Conservation (phyloP, 2,888 invertebrate species). For the Conchocele bisecta region DNA sequence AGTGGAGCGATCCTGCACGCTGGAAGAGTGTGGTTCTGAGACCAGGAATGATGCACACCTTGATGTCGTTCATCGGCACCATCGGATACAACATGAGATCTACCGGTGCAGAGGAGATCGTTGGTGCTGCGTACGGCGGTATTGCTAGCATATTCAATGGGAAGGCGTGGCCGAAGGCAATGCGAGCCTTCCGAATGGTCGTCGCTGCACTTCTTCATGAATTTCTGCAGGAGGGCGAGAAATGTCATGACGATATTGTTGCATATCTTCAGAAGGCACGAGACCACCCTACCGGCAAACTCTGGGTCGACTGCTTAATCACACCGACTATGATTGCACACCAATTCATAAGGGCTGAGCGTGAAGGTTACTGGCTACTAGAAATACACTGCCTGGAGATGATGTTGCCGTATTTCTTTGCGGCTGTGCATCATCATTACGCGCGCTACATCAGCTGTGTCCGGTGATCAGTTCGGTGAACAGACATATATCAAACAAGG, state of each 20-base stretch:
- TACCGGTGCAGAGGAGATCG: neutral
- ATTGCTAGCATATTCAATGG: conserved; percentile 21
- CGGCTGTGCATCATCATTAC: too few relatives aligned
- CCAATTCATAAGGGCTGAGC: conserved; percentile 17
- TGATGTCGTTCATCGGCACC: neutral
- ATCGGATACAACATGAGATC: conserved; percentile 9
- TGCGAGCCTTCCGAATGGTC: conserved; percentile 12
- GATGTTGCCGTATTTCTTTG: too few relatives aligned
- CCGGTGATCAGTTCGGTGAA: too few relatives aligned
- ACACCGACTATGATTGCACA: too few relatives aligned
- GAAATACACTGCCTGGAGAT: too few relatives aligned
- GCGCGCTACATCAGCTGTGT: too few relatives aligned
- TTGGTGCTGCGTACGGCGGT: conserved; percentile 14
- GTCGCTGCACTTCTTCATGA: conserved; percentile 3
- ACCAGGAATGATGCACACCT: conserved; percentile 15
- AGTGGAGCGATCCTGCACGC: too few relatives aligned
- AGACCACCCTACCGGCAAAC: conserved; percentile 4
- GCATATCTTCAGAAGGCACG: conserved; percentile 9
- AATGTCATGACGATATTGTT: conserved; percentile 8
- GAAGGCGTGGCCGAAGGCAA: conserved; percentile 19
- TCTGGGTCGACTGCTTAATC: conserved; percentile 24
- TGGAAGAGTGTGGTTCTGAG: too few relatives aligned
- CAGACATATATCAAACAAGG: too few relatives aligned
- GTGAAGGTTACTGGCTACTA: conserved; percentile 28
- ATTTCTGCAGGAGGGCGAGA: conserved; percentile 7